Percentiles rank a stretch among this genome's conserved stretches.
Evolutionary conservation across 2,113 vertebrate species (phyloP).

Genomic region (Rhabdomys dilectus): DNA sequence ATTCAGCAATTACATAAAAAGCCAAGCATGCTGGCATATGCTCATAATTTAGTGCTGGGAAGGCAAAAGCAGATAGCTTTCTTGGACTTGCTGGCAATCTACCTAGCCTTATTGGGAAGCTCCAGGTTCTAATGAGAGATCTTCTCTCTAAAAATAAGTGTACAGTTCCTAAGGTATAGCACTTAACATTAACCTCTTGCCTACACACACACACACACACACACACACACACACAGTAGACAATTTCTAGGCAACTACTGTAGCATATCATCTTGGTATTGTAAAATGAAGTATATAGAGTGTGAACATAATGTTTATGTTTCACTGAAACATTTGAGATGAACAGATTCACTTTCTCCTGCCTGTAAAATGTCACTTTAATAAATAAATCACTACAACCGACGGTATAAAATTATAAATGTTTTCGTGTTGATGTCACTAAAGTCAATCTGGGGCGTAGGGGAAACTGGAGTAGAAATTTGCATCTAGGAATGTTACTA

Average conservation of each 20-base stretch:
- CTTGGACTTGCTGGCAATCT: not conserved
- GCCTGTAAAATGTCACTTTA: constrained; percentile 46
- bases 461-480: not conserved
- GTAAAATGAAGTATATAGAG: not conserved
- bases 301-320: not conserved
- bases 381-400: constrained; percentile 62
- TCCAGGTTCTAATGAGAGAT: not conserved
- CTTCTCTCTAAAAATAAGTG: not conserved
- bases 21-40: not conserved
- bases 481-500: constrained; percentile 15
- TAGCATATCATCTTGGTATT: not conserved
- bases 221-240: not conserved
- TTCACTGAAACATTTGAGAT: constrained; percentile 36
- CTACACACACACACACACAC: not conserved
- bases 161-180: not conserved
- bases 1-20: not conserved
- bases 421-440: constrained; percentile 54
- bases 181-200: not conserved
- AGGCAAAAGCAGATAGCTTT: not conserved
- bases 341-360: constrained; percentile 53
- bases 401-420: not conserved
- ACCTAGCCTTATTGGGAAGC: not conserved
- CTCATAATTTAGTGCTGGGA: no score
- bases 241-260: constrained; percentile 45
- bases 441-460: not conserved